Evolutionary conservation across 2,888 invertebrate species (phyloP), one percentile per base, ranked within the genome.

Genomic region (Ptilodon capucinus): DNA sequence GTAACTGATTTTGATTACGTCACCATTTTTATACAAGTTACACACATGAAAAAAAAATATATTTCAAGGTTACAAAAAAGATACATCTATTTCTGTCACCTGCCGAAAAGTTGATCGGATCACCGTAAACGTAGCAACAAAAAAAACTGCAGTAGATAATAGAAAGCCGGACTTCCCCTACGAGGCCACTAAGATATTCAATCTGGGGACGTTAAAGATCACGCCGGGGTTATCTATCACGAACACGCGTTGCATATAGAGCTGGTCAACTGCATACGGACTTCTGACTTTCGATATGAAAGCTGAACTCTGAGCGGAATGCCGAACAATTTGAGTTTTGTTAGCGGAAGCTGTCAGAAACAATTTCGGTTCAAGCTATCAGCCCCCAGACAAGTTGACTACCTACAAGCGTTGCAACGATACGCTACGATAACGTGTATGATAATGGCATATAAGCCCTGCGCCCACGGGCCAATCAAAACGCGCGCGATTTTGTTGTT

Each of bases 201-300:
- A 71, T 69, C 65, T 64, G 62, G 50, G 63, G 62, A 48, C 64
- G 60, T 58, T 60, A 59, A 56, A 69, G 73, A 69, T 68, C 69
- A 69, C 57, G 58, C 46, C 43, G 46, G 54, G 60, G 62, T 65
- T 69, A 65, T 64, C 60, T 63, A 66, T 57, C 50, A 56, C 45
- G 52, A 40, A 40, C 55, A 39, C 56, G 64, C 34, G 41, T 51
- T 50, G 64, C 53, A 66, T 65, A 53, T 35, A 44, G 40, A 55
- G 34, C 34, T 19, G 36, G 25, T 21, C 39, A 42, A 38, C 40
- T 41, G 39, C 30, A 46, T 34, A 48, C 45, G 40, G 28, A 16
- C 25, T 23, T 39, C 21, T 18, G 16, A 49, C 45, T 52, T 52
- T 52, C 53, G 23, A 39, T 49, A 41, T 39, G 46, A 49, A 53